Base-by-base conservation (phyloP, 2,113 vertebrate genomes). In the Hucho hucho region DNA sequence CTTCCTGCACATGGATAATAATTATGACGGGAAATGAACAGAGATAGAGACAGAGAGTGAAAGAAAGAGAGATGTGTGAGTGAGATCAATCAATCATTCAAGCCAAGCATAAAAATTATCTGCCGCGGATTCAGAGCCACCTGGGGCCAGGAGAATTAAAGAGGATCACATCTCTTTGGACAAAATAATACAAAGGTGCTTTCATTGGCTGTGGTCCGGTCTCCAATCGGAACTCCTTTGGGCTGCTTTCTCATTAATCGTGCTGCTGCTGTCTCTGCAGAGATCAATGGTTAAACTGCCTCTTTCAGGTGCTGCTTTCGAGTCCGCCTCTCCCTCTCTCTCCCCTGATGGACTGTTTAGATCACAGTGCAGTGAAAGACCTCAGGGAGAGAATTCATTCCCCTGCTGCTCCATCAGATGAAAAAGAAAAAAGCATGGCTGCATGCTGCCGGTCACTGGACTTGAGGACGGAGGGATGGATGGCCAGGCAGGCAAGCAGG, bases 171-270 rank as follows among this genome's bases (percentile, higher is more conserved):
- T 72, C 63, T 49, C 6, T n/a, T 11, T 13, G 47, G 24, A 43
- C 26, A 63, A 67, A 28, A 67, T 72, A 66, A 14, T 13, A 20
- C 43, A 18, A 64, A 29, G 22, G 63, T 46, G 63, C 69, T 77
- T 77, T 61, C 67, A 67, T 72, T 56, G 63, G 63, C 28, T 75
- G 47, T 72, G 47, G 18, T 70, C 18, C 6, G 58, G 58, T 61
- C 7, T 22, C 64, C 26, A 26, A 26, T 9, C 26, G 25, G 25
- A 46, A 16, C 49, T 53, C 16, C 49, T 14, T 18, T 53, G 49
- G 22, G 75, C 53, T 28, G 37, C 49, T 11, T 43, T 43, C 69
- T 67, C 69, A 77, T 72, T 72, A 77, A 13, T 29, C 69, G 24
- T 56, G 47, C 49, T 64, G 6, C 47, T 25, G 49, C 61, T n/a